phyloP scores from a whole-genome alignment of 1,140 invertebrate genomes.

The Drosophila melanica region DNA sequence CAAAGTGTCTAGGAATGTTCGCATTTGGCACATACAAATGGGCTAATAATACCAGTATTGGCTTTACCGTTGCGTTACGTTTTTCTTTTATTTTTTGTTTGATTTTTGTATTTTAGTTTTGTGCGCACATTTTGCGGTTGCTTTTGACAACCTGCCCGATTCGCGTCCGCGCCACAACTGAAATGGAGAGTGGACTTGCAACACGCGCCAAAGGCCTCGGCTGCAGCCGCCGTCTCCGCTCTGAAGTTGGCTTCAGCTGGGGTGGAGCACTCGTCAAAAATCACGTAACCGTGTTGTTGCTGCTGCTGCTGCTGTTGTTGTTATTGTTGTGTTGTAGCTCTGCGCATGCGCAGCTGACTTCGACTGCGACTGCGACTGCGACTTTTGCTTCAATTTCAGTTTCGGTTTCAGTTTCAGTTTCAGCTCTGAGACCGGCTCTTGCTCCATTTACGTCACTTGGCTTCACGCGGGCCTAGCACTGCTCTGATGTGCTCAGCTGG shows the following conservation, averaged over 20 bases:
- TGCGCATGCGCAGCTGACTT: neutral
- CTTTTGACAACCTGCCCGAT: slow-evolving; percentile 58
- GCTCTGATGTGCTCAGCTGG: slow-evolving; percentile 18
- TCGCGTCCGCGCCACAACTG: slow-evolving; percentile 61
- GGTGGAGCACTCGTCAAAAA: slow-evolving; percentile 30
- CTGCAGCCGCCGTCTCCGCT: neutral
- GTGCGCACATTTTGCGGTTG: slow-evolving; percentile 22
- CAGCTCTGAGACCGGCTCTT: slow-evolving; percentile 53
- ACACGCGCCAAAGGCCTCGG: slow-evolving; percentile 49
- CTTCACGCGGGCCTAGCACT: neutral
- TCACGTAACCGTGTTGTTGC: slow-evolving; percentile 60
- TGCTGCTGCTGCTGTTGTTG: neutral
- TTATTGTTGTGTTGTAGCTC: slow-evolving; percentile 14
- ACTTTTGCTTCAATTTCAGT: neutral
- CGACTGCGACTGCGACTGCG: no score
- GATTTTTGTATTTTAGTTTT: slow-evolving; percentile 12
- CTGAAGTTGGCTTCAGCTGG: slow-evolving; percentile 1
- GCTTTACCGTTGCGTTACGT: slow-evolving; percentile 17
- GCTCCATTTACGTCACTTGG: slow-evolving; percentile 69
- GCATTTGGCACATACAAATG: slow-evolving; percentile 62
- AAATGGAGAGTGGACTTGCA: slow-evolving; percentile 72
- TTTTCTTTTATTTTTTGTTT: slow-evolving; percentile 8
- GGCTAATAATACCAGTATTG: slow-evolving; percentile 46
- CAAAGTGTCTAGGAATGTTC: slow-evolving; percentile 16
- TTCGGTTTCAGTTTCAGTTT: slow-evolving; percentile 8